Evolutionary conservation across 2,888 invertebrate genomes (phyloP).

Genomic region (Clitarchus hookeri): DNA sequence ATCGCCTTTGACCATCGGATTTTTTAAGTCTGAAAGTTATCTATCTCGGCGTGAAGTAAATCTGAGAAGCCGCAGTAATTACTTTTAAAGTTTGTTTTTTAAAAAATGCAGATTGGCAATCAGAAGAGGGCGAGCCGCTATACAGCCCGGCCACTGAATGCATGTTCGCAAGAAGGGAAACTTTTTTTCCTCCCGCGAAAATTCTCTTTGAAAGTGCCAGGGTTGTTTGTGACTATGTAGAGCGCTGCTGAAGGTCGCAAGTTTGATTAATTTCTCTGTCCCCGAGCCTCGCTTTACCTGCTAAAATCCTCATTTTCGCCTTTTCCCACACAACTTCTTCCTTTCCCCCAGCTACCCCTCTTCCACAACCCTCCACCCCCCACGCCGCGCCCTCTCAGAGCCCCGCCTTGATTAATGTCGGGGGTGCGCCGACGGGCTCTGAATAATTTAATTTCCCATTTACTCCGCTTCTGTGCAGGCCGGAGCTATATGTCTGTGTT

Average conservation of each 20-base stretch:
- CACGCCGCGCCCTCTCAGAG: slow-evolving; percentile 25
- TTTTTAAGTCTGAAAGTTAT: not conserved
- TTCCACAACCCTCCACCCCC: slow-evolving; percentile 25
- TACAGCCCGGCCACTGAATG: not conserved
- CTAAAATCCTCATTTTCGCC: slow-evolving; percentile 38
- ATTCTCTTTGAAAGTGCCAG: slow-evolving; percentile 10
- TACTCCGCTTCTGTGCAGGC: slow-evolving; percentile 31
- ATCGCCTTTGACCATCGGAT: not conserved
- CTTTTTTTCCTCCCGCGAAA: not conserved
- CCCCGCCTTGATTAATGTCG: slow-evolving; percentile 40
- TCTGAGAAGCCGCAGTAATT: not conserved
- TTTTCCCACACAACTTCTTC: slow-evolving; percentile 25
- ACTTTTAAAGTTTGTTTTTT: not conserved
- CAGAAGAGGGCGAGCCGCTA: not conserved
- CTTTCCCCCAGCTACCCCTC: slow-evolving; percentile 26
- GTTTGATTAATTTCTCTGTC: slow-evolving; percentile 29
- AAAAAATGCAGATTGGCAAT: slow-evolving; percentile 25
- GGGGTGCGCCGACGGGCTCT: slow-evolving; percentile 37
- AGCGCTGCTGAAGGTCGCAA: slow-evolving; percentile 15
- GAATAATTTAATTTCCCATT: slow-evolving; percentile 43
- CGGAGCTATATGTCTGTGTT: not conserved
- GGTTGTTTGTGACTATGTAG: slow-evolving; percentile 21
- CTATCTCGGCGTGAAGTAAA: not conserved
- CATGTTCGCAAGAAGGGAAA: not conserved
- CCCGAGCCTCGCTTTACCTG: slow-evolving; percentile 34